Evolutionary conservation across 2,113 vertebrate species (phyloP), one percentile per base, ranked within the genome.

Genomic region (Labeo catla): DNA sequence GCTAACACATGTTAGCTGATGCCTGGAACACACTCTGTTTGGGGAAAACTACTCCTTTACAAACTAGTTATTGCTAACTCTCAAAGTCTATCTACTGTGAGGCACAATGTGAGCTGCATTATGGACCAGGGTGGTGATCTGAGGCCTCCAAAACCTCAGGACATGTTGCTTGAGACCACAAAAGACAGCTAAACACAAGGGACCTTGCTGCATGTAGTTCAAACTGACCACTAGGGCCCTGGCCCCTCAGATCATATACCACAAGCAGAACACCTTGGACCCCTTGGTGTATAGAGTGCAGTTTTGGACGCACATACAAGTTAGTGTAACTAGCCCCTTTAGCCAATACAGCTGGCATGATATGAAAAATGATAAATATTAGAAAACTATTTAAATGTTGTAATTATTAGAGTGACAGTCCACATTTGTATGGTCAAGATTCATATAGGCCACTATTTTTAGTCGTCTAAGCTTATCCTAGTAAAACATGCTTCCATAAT

Each of bases 1-100:
- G 74, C 81, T 81, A 78, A 87, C 88, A 89, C 88, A 88, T 84
- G 81, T 83, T 73, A 34, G 63, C 61, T 12, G 63, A 36, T 54
- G 77, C 74, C 76, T 76, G 39, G 77, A 84, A 86, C 84, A 76
- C 86, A 72, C 85, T 65, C 76, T 73, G 65, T 83, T 82, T 83
- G 49, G 36, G 81, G 68, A 70, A 73, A 50, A 43, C 66, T 73
- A 21, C 36, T n/a, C 74, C 34, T 73, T 73, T 83, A 73, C 61
- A 82, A 82, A 82, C 80, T 68, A 82, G 80, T 52, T 82, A 68
- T 49, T 66, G 50, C 66, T 83, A 50, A 72, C 65, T 83, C 49
- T 73, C 66, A 54, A 52, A 57, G 66, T 54, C 28, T 57, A n/a
- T 52, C 65, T 70, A 52, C 80, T 82, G 13, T 49, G 21, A 74